Conservation (phyloP, 1,140 invertebrate genomes). For the Zaprionus ghesquierei region DNA sequence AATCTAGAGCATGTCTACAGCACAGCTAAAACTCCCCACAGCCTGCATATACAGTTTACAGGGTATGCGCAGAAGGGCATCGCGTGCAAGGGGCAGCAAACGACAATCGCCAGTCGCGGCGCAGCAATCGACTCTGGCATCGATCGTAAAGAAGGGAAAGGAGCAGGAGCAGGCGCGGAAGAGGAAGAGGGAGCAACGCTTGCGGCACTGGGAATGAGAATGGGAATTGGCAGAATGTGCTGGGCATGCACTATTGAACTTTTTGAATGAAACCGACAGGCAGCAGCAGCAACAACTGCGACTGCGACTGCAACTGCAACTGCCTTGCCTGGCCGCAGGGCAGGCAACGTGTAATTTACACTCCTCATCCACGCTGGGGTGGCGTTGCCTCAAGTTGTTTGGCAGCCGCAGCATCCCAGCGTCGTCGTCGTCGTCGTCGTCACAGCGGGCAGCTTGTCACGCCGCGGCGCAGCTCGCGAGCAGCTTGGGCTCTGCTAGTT, state of each 20-base stretch:
- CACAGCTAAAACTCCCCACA: neutral
- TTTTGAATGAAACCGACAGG: conserved; percentile 77
- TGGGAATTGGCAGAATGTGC: conserved; percentile 39
- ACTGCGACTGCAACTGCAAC: conserved; percentile 31
- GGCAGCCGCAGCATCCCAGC: conserved; percentile 30
- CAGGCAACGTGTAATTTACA: conserved; percentile 78
- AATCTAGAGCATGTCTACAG: no score
- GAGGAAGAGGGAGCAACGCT: neutral
- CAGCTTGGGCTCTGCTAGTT: conserved; percentile 43
- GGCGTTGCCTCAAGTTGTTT: conserved; percentile 52
- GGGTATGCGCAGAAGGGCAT: conserved; percentile 44
- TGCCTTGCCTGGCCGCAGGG: conserved; percentile 44
- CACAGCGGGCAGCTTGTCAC: conserved; percentile 77
- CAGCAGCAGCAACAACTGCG: conserved; percentile 31
- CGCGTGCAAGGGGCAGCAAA: conserved; percentile 64
- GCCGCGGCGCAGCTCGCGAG: conserved; percentile 26
- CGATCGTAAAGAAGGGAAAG: conserved; percentile 62
- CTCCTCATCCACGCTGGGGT: conserved; percentile 57
- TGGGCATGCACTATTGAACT: conserved; percentile 79
- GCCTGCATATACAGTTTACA: no score
- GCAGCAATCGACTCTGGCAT: conserved; percentile 72
- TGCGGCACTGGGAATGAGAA: neutral
- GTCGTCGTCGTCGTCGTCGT: conserved; percentile 13
- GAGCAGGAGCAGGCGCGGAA: neutral
- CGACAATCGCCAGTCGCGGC: conserved; percentile 58